Evolutionary conservation across 2,797 vertebrate species (phyloP).

Genomic region (Sebastes trivittatus): DNA sequence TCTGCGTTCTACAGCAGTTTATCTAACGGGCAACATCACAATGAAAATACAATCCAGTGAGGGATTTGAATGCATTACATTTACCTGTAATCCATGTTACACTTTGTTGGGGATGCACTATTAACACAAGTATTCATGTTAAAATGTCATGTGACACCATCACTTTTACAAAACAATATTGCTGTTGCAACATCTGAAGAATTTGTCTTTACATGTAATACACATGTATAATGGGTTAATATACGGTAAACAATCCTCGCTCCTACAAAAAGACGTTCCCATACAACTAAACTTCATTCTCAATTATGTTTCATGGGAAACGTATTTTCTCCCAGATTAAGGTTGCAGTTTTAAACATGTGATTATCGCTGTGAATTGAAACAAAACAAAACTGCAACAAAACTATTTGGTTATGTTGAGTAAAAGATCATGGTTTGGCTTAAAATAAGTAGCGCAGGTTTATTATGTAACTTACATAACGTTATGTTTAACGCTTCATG

Average conservation of each 20-base stretch:
- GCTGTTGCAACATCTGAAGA: neutral
- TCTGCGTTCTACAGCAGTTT: neutral
- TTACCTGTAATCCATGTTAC: conserved; percentile 27
- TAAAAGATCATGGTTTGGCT: neutral
- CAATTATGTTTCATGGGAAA: neutral
- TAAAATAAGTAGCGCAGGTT: too few relatives aligned
- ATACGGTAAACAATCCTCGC: neutral
- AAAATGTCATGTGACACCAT: neutral
- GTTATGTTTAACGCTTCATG: too few relatives aligned
- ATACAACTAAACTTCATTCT: neutral
- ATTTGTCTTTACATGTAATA: neutral
- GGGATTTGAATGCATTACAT: conserved; percentile 11
- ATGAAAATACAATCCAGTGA: conserved; percentile 1
- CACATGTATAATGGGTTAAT: neutral
- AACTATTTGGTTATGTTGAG: neutral
- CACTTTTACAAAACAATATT: neutral
- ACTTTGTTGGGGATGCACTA: conserved; percentile 34
- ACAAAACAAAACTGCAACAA: neutral
- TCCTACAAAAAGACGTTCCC: neutral
- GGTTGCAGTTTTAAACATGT: neutral
- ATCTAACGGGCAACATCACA: neutral
- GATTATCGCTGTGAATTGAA: neutral
- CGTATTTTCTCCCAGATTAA: neutral
- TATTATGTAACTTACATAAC: too few relatives aligned
- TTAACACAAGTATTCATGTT: conserved; percentile 4